Conservation (phyloP, 2,113 vertebrate species). For the Chaetodon trifascialis region DNA sequence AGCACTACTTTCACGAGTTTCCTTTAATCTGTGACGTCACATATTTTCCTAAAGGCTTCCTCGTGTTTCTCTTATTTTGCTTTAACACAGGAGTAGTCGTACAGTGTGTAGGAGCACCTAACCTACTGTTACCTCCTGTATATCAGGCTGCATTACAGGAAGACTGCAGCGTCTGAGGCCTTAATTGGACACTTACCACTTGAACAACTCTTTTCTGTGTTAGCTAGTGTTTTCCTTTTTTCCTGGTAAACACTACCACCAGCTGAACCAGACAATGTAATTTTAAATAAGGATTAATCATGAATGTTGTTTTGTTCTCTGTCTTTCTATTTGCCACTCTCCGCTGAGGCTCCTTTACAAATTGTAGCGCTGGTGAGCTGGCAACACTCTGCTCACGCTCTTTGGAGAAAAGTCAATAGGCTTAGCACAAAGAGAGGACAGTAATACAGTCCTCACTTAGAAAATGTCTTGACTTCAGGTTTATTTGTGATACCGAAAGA, state of each 20-base stretch:
- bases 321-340: constrained; percentile 54
- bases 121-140: neutral
- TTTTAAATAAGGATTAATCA: constrained; percentile 73
- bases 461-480: constrained; percentile 30
- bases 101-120: neutral
- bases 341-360: constrained; percentile 60
- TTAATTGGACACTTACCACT: constrained; percentile 27
- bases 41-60: neutral
- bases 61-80: neutral
- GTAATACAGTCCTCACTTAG: constrained; percentile 5
- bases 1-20: neutral
- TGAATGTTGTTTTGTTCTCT: constrained; percentile 65
- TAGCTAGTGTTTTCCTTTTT: constrained; percentile 11
- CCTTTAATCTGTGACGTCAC: neutral
- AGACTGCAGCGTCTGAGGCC: neutral
- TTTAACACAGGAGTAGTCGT: neutral
- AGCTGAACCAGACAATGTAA: constrained; percentile 42
- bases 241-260: constrained; percentile 29
- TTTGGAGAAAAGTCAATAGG: constrained; percentile 33
- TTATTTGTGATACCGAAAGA: neutral
- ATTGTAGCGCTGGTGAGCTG: constrained; percentile 49
- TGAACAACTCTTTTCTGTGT: constrained; percentile 13
- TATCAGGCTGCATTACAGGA: neutral
- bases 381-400: constrained; percentile 24
- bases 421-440: constrained; percentile 30